A percentile compares a stretch with the other conserved stretches of the same genome.
These are phyloP conservation scores for Galago senegalensis DNA, from an alignment of 2,797 vertebrate genomes.

Conservation along the genomic window DNA sequence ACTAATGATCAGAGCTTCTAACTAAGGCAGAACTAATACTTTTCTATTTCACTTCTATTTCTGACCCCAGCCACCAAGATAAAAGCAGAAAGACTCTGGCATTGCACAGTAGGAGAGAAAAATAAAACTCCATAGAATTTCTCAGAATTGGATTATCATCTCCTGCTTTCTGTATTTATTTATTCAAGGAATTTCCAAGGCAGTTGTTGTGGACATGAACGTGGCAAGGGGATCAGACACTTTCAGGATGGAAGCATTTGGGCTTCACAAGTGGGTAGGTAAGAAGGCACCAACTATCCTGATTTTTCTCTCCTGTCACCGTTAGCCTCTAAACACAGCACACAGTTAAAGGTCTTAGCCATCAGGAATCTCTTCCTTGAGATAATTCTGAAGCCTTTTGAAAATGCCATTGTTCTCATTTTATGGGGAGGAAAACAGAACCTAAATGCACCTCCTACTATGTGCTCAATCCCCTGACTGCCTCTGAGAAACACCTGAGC, in stretches of 20 bases:
- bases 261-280: background rate
- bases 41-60: background rate
- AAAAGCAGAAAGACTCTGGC: background rate
- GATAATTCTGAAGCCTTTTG: background rate
- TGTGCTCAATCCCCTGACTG: background rate
- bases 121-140: fast-evolving
- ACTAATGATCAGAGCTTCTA: too few species aligned
- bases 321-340: background rate
- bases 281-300: background rate
- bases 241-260: background rate
- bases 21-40: background rate
- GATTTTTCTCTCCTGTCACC: fast-evolving
- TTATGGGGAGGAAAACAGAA: fast-evolving
- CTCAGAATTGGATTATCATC: fast-evolving
- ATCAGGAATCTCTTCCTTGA: background rate
- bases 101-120: fast-evolving
- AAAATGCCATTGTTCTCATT: fast-evolving
- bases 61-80: background rate
- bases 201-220: fast-evolving
- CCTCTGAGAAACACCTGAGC: background rate
- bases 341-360: fast-evolving
- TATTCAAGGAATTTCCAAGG: background rate
- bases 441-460: fast-evolving
- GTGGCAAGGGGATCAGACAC: fast-evolving
- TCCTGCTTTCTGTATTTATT: fast-evolving